Evolutionary conservation across 2,113 vertebrate species (phyloP).

Genomic region (Vimba vimba): DNA sequence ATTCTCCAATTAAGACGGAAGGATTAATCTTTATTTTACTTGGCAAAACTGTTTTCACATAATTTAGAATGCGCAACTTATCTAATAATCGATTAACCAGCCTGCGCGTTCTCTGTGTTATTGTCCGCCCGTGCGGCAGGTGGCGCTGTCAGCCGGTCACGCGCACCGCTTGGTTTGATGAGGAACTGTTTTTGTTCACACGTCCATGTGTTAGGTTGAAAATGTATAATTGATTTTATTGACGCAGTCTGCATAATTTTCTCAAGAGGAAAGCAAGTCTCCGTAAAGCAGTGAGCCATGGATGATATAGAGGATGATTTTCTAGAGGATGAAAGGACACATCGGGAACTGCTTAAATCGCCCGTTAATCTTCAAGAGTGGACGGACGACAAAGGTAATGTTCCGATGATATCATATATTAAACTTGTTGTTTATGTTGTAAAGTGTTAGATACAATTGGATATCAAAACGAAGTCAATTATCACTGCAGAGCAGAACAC

Average conservation of each 20-base stretch:
- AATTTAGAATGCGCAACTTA: too few species aligned
- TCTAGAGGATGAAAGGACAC: conserved; percentile 8
- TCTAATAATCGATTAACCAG: too few species aligned
- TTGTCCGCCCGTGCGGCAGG: background rate
- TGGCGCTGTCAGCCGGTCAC: background rate
- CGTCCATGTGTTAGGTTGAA: background rate
- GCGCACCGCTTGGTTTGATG: background rate
- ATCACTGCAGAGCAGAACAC: too few species aligned
- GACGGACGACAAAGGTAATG: background rate
- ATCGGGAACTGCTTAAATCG: conserved; percentile 3
- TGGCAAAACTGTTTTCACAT: too few species aligned
- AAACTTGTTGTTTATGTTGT: background rate
- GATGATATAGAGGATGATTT: conserved; percentile 61
- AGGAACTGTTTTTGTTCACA: background rate
- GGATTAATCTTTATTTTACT: too few species aligned
- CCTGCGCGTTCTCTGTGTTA: background rate
- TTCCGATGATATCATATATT: too few species aligned
- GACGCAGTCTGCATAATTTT: too few species aligned
- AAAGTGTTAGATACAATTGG: too few species aligned
- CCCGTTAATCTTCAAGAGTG: background rate
- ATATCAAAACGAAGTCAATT: too few species aligned
- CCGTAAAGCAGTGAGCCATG: conserved; percentile 56
- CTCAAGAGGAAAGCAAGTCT: background rate
- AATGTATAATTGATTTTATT: background rate
- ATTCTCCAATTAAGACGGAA: too few species aligned